Evolutionary conservation across 2,113 vertebrate genomes (phyloP).

Genomic region (Malurus melanocephalus): DNA sequence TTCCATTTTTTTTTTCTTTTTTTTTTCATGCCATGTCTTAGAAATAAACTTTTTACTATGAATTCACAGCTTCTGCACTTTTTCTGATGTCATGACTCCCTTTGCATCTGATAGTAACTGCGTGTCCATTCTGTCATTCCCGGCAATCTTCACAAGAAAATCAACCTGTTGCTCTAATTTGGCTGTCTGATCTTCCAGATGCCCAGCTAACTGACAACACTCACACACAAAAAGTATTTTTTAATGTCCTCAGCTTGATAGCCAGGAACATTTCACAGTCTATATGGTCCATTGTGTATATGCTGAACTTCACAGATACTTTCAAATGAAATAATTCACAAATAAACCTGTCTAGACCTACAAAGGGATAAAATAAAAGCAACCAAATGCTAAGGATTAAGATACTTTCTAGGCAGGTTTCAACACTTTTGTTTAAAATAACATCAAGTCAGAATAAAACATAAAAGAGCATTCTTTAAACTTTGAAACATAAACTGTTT

Average conservation of each 20-base stretch:
- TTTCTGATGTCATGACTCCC: conserved; percentile 12
- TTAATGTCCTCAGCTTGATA: conserved; percentile 1
- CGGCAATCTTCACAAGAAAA: conserved; percentile 58
- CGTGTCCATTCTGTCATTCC: conserved; percentile 55
- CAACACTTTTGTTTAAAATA: conserved; percentile 17
- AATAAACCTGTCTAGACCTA: conserved; percentile 43
- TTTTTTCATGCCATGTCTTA: neutral
- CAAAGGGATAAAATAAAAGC: conserved; percentile 22
- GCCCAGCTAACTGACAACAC: conserved; percentile 32
- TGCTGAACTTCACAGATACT: conserved; percentile 28
- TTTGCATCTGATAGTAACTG: conserved; percentile 33
- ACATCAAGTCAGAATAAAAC: neutral
- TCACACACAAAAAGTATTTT: conserved; percentile 2
- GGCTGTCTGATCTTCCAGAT: conserved; percentile 25
- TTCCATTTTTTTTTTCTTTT: neutral
- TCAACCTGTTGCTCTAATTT: conserved; percentile 54
- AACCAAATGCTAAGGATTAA: conserved; percentile 42
- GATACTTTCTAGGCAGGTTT: conserved; percentile 5
- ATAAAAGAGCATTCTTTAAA: neutral
- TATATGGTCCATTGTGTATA: conserved; percentile 26
- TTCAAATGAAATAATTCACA: conserved; percentile 42
- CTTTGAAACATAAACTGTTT: conserved; percentile 20
- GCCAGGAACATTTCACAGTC: conserved; percentile 32
- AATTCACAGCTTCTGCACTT: neutral
- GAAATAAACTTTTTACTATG: neutral